Conservation (phyloP, 2,888 invertebrate species). For the Rhagium mordax region DNA sequence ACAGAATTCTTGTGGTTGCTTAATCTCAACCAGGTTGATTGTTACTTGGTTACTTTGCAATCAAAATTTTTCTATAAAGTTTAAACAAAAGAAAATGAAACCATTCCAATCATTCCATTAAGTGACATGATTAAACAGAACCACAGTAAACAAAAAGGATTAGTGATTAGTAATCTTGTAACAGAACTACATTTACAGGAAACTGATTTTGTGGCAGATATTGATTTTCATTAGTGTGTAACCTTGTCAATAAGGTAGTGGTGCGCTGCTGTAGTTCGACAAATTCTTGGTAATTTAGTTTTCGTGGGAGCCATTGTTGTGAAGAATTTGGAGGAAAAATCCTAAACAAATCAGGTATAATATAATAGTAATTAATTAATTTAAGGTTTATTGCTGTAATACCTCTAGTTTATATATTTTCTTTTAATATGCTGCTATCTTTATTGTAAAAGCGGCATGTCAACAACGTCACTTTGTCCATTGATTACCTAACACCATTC, state of each 20-base stretch:
- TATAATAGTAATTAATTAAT: slow-evolving; percentile 37
- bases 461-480: slow-evolving; percentile 51
- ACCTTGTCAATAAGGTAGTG: not conserved
- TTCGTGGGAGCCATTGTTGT: slow-evolving; percentile 44
- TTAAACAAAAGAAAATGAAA: no score
- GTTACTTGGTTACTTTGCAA: no score
- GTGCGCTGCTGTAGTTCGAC: slow-evolving; percentile 10
- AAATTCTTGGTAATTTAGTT: not conserved
- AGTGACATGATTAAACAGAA: no score
- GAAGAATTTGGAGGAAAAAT: slow-evolving; percentile 29
- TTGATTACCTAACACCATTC: slow-evolving; percentile 61
- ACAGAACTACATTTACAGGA: not conserved
- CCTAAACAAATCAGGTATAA: slow-evolving; percentile 43
- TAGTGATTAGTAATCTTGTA: no score
- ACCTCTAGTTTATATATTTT: not conserved
- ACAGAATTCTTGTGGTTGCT: no score
- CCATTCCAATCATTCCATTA: no score
- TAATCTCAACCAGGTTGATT: no score
- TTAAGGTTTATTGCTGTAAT: slow-evolving; percentile 3
- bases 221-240: not conserved
- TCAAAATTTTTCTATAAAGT: no score
- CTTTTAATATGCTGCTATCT: slow-evolving; percentile 12
- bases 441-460: slow-evolving; percentile 39
- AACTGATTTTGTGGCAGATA: not conserved
- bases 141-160: no score